Conservation (phyloP, 1,140 invertebrate genomes). For the Sesamia nonagrioides region DNA sequence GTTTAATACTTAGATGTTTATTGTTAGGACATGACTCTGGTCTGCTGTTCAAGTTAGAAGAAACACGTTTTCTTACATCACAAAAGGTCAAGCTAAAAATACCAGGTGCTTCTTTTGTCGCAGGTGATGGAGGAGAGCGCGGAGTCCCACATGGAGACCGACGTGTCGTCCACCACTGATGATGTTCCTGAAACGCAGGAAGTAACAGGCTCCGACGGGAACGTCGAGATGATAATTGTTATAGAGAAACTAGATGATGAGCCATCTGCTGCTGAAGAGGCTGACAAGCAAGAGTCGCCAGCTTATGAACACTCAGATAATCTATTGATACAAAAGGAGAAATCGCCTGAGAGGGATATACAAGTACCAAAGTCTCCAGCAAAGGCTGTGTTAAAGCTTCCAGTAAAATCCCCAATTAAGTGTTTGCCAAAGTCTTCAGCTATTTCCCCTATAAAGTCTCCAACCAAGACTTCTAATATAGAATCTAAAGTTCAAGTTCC, state of each 20-base stretch:
- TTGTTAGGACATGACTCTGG: conserved; percentile 57
- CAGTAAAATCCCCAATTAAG: not conserved
- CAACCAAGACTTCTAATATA: conserved; percentile 20
- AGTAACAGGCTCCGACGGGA: conserved; percentile 63
- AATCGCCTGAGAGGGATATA: conserved; percentile 22
- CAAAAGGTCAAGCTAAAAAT: conserved; percentile 68
- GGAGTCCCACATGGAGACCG: conserved; percentile 76
- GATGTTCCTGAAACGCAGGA: conserved; percentile 68
- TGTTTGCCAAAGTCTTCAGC: not conserved
- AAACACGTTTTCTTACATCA: conserved; percentile 59
- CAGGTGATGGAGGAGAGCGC: conserved; percentile 81
- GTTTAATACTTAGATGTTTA: conserved; percentile 65
- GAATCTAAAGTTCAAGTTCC: not conserved
- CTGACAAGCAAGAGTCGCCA: not conserved
- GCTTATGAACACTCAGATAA: not conserved
- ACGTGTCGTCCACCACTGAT: conserved; percentile 75
- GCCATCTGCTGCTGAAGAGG: conserved; percentile 21
- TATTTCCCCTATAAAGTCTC: not conserved
- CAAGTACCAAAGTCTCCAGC: not conserved
- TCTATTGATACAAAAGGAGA: not conserved
- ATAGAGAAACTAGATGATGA: conserved; percentile 73
- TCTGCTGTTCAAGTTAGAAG: conserved; percentile 42
- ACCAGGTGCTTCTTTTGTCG: conserved; percentile 63
- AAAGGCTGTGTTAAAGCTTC: not conserved
- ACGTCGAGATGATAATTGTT: conserved; percentile 73